These are phyloP conservation scores for Xiphophorus hellerii DNA, from an alignment of 2,113 vertebrate species.

Conservation along the genomic window DNA sequence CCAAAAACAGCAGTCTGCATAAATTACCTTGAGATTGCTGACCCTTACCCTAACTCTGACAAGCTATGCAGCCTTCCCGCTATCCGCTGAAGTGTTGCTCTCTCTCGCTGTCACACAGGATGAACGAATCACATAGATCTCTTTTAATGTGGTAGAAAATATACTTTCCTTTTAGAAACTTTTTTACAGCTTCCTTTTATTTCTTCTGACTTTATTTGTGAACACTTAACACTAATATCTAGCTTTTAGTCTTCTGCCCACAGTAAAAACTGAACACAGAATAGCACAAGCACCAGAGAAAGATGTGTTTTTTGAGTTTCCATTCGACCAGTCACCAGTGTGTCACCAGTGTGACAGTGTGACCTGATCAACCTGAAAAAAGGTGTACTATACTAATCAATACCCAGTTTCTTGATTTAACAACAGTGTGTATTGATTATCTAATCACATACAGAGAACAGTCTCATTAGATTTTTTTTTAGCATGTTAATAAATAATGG, in stretches of 20 bases:
- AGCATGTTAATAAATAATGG: background rate
- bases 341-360: too few species aligned
- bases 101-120: background rate
- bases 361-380: too few species aligned
- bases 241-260: background rate
- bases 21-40: background rate
- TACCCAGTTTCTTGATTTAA: too few species aligned
- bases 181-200: background rate
- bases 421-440: too few species aligned
- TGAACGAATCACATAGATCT: background rate
- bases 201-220: background rate
- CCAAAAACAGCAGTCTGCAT: background rate
- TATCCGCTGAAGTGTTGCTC: background rate
- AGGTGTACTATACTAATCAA: too few species aligned
- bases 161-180: background rate
- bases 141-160: background rate
- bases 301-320: too few species aligned
- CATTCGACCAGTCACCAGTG: too few species aligned
- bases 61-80: background rate
- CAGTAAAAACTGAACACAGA: background rate
- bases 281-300: too few species aligned
- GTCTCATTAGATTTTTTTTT: background rate
- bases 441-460: too few species aligned
- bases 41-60: background rate
- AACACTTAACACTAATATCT: background rate